Conservation (phyloP, 2,888 invertebrate species). For the Cataglyphis altisquamis region DNA sequence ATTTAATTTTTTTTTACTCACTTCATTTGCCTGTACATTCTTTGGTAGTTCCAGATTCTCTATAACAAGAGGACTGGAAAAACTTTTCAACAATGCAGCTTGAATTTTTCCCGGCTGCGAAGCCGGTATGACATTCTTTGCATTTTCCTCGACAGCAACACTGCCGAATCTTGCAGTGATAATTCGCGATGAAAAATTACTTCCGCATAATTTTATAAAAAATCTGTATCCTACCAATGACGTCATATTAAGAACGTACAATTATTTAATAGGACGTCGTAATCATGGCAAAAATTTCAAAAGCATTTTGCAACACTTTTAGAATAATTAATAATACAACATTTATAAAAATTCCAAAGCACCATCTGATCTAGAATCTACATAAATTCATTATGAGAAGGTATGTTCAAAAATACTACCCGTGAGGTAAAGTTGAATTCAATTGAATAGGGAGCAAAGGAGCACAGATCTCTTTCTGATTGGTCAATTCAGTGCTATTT, state of each 20-base stretch:
- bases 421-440: too few relatives aligned
- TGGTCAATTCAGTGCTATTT: too few relatives aligned
- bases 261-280: neutral
- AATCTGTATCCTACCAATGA: slow-evolving; percentile 59
- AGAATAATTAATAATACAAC: neutral
- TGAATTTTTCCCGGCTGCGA: slow-evolving; percentile 77
- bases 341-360: neutral
- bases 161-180: slow-evolving; percentile 57
- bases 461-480: too few relatives aligned
- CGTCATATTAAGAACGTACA: slow-evolving; percentile 66
- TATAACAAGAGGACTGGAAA: slow-evolving; percentile 87
- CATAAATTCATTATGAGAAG: too few relatives aligned
- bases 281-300: slow-evolving; percentile 14
- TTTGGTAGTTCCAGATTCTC: slow-evolving; percentile 85
- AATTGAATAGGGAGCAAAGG: too few relatives aligned
- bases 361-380: neutral
- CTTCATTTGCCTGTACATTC: slow-evolving; percentile 86
- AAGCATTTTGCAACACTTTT: neutral
- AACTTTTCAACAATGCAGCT: slow-evolving; percentile 87
- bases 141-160: slow-evolving; percentile 47
- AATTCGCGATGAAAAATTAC: slow-evolving; percentile 50
- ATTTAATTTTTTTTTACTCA: slow-evolving; percentile 65
- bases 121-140: slow-evolving; percentile 61
- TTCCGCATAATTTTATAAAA: slow-evolving; percentile 61
- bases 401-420: too few relatives aligned